Evolutionary conservation across 2,888 invertebrate species (phyloP), one percentile per base, ranked within the genome.

Genomic region (Abrostola triplasia): DNA sequence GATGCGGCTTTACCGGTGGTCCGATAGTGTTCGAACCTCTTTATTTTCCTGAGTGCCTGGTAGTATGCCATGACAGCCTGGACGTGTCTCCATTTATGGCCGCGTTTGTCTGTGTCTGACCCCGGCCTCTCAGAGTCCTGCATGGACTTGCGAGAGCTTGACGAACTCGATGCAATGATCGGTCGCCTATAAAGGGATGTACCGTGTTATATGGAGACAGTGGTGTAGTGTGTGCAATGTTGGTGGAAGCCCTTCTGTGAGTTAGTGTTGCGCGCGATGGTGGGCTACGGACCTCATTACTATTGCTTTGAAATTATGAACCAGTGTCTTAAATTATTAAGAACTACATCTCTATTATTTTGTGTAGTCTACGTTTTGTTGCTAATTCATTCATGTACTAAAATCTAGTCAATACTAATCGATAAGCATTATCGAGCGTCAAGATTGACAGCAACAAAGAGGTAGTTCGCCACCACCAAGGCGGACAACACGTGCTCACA

Each of bases 61-160:
- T 98, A 98, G 95, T 97, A 97, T 88, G 97, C 97, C 97, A 98
- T 97, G 89, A 97, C 98, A 85, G 97, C 97, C 89, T 97, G 96
- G 85, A 98, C 96, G 95, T 97, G 97, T 93, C 97, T 96, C 98
- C 98, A 98, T 91, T 97, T 97, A 95, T 97, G 97, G 89, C 94
- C 95, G 74, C 91, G 90, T 90, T 91, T 93, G 87, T 93, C 93
- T 83, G 91, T 85, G 76, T 92, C 92, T 78, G 93, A 89, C 76
- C 82, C 91, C 68, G 83, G 90, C 85, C 80, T 89, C 88, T 91
- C 91, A 74, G 92, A 86, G 87, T 92, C 93, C 89, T 84, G 90
- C 84, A 88, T 81, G 88, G 93, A 91, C 90, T 87, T 92, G 90
- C 86, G 91, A 87, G 92, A 90, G 88, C 91, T 90, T 87, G 93